Conservation (phyloP, 1,140 invertebrate species). For the Meloidogyne exigua region DNA sequence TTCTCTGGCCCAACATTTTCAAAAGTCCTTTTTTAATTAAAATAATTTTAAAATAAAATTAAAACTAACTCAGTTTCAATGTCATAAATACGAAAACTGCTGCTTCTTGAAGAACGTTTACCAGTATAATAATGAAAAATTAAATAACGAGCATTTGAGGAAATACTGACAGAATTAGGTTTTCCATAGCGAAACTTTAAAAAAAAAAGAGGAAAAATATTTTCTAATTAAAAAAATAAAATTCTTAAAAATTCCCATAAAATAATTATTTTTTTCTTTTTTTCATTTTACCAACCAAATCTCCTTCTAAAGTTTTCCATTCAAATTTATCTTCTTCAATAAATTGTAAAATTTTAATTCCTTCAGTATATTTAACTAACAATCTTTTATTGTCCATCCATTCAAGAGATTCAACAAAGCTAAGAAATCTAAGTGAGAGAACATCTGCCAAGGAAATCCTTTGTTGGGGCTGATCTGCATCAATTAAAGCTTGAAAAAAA, state of each 20-base stretch:
- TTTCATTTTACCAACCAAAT: slow-evolving; percentile 17
- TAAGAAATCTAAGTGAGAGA: slow-evolving; percentile 29
- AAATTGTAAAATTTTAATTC: slow-evolving; percentile 43
- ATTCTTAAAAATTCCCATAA: not conserved
- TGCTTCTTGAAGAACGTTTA: slow-evolving; percentile 35
- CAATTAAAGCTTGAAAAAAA: slow-evolving; percentile 30
- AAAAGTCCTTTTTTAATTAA: slow-evolving; percentile 37
- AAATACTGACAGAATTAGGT: slow-evolving; percentile 34
- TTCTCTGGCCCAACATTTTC: slow-evolving; percentile 51
- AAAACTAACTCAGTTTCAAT: slow-evolving; percentile 34
- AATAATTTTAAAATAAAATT: slow-evolving; percentile 6
- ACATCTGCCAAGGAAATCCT: slow-evolving; percentile 41
- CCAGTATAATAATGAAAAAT: slow-evolving; percentile 37
- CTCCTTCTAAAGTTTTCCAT: slow-evolving; percentile 19
- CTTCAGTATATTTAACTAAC: slow-evolving; percentile 36
- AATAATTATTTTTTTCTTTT: not conserved
- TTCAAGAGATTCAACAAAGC: slow-evolving; percentile 46
- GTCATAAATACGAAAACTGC: slow-evolving; percentile 46
- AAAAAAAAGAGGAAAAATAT: slow-evolving; percentile 21
- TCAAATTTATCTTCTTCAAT: slow-evolving; percentile 3
- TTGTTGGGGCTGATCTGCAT: slow-evolving; percentile 26
- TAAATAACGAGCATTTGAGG: slow-evolving; percentile 32
- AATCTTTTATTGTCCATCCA: slow-evolving; percentile 44
- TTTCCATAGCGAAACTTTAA: slow-evolving; percentile 50
- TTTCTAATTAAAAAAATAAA: not conserved